A percentile compares a stretch with the other conserved stretches of the same genome.
phyloP scores from a whole-genome alignment of 2,888 invertebrate species.

The Achlya flavicornis region DNA sequence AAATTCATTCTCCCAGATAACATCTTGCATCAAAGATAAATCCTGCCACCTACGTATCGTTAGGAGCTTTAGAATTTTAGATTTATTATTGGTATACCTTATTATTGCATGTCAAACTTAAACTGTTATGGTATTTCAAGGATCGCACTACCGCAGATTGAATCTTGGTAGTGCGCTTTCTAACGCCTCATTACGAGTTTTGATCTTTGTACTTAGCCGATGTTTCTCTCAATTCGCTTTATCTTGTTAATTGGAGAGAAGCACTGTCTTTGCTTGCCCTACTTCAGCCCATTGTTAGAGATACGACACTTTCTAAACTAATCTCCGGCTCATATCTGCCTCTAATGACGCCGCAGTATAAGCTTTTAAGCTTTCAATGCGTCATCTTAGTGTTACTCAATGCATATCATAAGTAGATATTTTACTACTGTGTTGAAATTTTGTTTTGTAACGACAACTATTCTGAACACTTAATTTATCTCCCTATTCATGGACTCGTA shows the following conservation, averaged over 20 bases:
- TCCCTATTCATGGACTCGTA: slow-evolving; percentile 3
- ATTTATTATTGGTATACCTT: slow-evolving; percentile 14
- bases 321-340: slow-evolving; percentile 64
- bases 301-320: slow-evolving; percentile 76
- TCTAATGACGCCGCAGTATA: slow-evolving; percentile 55
- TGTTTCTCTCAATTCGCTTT: slow-evolving; percentile 51
- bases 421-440: slow-evolving; percentile 4
- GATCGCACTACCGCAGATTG: slow-evolving; percentile 27
- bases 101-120: slow-evolving; percentile 8
- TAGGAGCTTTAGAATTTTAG: slow-evolving; percentile 14
- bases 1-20: slow-evolving; percentile 9
- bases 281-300: slow-evolving; percentile 68
- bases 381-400: not conserved
- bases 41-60: slow-evolving; percentile 16
- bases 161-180: slow-evolving; percentile 57
- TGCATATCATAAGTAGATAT: not conserved
- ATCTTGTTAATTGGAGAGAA: slow-evolving; percentile 68
- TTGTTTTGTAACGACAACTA: not conserved
- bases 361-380: slow-evolving; percentile 7
- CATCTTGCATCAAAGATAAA: slow-evolving; percentile 12
- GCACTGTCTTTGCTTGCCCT: slow-evolving; percentile 58
- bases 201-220: slow-evolving; percentile 46
- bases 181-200: slow-evolving; percentile 48
- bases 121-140: slow-evolving; percentile 17
- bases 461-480: not conserved